Conservation (phyloP, 1,140 invertebrate genomes). For the Thaumatotibia leucotreta region DNA sequence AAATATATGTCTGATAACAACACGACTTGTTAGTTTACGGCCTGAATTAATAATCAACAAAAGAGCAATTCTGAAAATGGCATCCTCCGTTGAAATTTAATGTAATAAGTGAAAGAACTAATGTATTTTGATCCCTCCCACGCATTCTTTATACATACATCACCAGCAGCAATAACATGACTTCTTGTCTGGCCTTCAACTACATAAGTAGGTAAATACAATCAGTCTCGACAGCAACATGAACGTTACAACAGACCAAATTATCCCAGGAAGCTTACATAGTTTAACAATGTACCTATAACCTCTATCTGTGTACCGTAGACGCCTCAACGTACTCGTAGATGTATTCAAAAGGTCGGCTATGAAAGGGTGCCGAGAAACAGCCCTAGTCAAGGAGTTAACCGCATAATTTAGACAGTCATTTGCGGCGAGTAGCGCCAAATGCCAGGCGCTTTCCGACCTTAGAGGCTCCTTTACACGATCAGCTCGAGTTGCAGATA, state of each 20-base stretch:
- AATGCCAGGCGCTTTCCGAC: conserved; percentile 36
- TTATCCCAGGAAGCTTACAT: not conserved
- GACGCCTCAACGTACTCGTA: not conserved
- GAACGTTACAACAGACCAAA: not conserved
- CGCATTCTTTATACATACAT: too few species aligned
- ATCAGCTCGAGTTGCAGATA: not conserved
- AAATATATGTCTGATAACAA: too few species aligned
- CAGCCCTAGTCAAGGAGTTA: conserved; percentile 29
- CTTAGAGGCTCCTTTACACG: conserved; percentile 17
- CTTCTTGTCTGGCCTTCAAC: not conserved
- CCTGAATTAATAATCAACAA: too few species aligned
- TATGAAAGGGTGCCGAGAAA: conserved; percentile 32
- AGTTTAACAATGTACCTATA: conserved; percentile 13
- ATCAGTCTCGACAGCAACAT: not conserved
- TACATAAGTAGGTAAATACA: not conserved
- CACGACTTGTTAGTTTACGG: too few species aligned
- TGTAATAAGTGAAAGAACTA: too few species aligned
- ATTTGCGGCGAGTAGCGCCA: conserved; percentile 33
- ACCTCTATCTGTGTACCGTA: not conserved
- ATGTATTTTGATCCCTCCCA: not conserved
- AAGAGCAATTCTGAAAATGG: too few species aligned
- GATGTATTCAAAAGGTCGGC: conserved; percentile 33
- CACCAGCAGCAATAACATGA: too few species aligned
- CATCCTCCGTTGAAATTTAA: too few species aligned
- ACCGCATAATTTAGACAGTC: conserved; percentile 50